Percentiles rank a stretch among this genome's conserved stretches.
Evolutionary conservation across 2,888 invertebrate species (phyloP).

Genomic region (Sisyra nigra): DNA sequence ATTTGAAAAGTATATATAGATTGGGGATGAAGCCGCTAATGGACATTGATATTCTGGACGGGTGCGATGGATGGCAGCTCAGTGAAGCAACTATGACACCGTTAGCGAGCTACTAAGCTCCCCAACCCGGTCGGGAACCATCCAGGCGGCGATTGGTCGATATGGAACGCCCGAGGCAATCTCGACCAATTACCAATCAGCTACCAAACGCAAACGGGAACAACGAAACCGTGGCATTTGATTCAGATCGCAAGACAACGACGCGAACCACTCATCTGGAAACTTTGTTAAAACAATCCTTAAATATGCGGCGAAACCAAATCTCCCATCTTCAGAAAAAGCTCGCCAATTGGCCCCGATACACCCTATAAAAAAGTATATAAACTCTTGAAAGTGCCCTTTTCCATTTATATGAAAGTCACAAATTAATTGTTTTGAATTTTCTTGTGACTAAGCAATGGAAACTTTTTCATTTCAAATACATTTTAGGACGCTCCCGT

Average conservation of each 20-base stretch:
- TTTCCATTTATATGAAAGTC: too few species aligned
- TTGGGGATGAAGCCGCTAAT: slow-evolving; percentile 3
- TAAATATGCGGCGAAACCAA: too few species aligned
- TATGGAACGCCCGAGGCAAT: slow-evolving; percentile 14
- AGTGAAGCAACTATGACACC: slow-evolving; percentile 10
- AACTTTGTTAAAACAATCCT: too few species aligned
- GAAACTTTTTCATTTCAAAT: too few species aligned
- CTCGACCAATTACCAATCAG: slow-evolving; percentile 26
- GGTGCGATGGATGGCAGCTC: slow-evolving; percentile 9
- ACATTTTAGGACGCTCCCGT: too few species aligned
- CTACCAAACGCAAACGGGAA: slow-evolving; percentile 7
- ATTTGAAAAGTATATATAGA: neutral
- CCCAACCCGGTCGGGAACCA: neutral
- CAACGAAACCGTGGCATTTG: slow-evolving; percentile 2
- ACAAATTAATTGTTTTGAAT: too few species aligned
- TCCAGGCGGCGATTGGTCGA: slow-evolving; percentile 27
- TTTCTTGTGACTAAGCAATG: too few species aligned
- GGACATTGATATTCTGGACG: slow-evolving; percentile 8
- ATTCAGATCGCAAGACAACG: slow-evolving; percentile 4
- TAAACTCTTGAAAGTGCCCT: too few species aligned
- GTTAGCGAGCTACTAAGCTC: slow-evolving; percentile 26
- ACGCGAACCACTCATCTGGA: neutral
- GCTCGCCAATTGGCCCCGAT: too few species aligned
- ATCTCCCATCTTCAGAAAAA: too few species aligned
- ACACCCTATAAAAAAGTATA: too few species aligned